Conservation (phyloP, 2,888 invertebrate genomes). For the Rotaria magnacalcarata region DNA sequence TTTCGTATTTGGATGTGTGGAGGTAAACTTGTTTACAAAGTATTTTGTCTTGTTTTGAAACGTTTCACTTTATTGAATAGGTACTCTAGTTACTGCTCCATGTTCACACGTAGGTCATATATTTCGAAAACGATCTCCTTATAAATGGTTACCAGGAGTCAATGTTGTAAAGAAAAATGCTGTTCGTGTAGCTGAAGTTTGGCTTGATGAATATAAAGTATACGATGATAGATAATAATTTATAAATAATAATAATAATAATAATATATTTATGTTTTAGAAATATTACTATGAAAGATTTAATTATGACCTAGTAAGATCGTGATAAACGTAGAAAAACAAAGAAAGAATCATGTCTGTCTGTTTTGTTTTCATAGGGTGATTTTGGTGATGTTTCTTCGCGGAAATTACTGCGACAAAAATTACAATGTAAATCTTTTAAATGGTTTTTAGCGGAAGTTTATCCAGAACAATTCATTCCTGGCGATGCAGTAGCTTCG, state of each 20-base stretch:
- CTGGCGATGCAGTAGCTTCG: constrained; percentile 83
- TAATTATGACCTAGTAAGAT: constrained; percentile 75
- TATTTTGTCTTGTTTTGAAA: neutral
- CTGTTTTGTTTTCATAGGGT: constrained; percentile 64
- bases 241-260: neutral
- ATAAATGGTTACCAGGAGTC: constrained; percentile 93
- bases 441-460: constrained; percentile 96
- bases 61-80: neutral
- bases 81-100: constrained; percentile 80
- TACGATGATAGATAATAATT: neutral
- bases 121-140: constrained; percentile 74
- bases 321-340: too few relatives aligned
- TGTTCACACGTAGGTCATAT: constrained; percentile 99
- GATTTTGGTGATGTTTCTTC: constrained; percentile 87
- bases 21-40: constrained; percentile 65
- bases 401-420: constrained; percentile 73
- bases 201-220: constrained; percentile 58
- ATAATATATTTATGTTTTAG: neutral
- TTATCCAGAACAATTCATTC: constrained; percentile 96
- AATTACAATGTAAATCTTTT: constrained; percentile 87
- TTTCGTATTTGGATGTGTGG: constrained; percentile 99
- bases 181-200: constrained; percentile 86
- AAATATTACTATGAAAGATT: constrained; percentile 97
- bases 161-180: constrained; percentile 95
- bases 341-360: too few relatives aligned